These are phyloP conservation scores for Merluccius polli DNA, from an alignment of 2,797 vertebrate genomes.

Conservation along the genomic window DNA sequence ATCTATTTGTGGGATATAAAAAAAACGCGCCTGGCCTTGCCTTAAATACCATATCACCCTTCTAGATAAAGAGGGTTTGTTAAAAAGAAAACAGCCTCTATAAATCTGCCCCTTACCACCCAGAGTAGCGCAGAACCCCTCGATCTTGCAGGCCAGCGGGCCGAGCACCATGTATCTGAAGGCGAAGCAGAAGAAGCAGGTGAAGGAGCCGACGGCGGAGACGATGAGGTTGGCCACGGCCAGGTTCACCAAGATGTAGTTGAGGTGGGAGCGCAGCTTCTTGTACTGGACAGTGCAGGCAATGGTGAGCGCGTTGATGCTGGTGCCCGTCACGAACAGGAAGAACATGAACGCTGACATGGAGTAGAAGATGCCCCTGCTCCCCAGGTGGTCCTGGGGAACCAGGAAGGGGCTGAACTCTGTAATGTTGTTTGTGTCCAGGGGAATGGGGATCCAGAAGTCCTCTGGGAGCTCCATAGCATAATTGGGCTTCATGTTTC, in stretches of 20 bases:
- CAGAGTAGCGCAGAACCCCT: slow-evolving; percentile 71
- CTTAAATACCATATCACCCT: background rate
- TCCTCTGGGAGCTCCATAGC: slow-evolving; percentile 64
- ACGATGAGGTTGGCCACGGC: slow-evolving; percentile 73
- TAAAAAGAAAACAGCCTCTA: background rate
- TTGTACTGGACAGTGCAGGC: slow-evolving; percentile 71
- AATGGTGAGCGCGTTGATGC: slow-evolving; percentile 73
- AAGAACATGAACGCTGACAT: slow-evolving; percentile 74
- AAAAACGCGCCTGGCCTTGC: background rate
- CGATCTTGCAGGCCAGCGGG: slow-evolving; percentile 68
- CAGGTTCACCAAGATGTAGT: slow-evolving; percentile 82
- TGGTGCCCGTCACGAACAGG: slow-evolving; percentile 57
- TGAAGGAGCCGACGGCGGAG: slow-evolving; percentile 66
- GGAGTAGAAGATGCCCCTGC: slow-evolving; percentile 53
- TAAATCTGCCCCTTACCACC: slow-evolving; percentile 58
- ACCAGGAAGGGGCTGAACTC: slow-evolving; percentile 74
- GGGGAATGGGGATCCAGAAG: slow-evolving; percentile 72
- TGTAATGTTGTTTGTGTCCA: slow-evolving; percentile 73
- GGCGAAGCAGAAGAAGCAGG: slow-evolving; percentile 69
- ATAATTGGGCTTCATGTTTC: slow-evolving; percentile 51
- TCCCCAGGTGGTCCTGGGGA: slow-evolving; percentile 76
- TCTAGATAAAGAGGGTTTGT: background rate
- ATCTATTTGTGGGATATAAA: background rate
- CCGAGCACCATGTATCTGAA: slow-evolving; percentile 71
- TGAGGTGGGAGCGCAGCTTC: slow-evolving; percentile 78